phyloP scores from a whole-genome alignment of 2,113 vertebrate species.

The Felis catus region DNA sequence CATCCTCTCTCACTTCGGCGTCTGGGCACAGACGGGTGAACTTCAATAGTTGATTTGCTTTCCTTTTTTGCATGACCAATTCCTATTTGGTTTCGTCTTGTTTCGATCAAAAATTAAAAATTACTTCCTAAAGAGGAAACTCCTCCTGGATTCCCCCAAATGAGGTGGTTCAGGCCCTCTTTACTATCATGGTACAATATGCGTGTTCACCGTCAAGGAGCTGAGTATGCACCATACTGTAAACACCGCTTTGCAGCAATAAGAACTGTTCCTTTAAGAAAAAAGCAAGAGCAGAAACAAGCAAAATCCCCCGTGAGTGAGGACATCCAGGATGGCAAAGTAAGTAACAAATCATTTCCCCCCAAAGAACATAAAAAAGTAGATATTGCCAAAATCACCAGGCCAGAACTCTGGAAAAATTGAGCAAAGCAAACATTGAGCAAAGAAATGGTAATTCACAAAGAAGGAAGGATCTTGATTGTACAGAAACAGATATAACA shows the following conservation, averaged over 20 bases:
- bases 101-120: neutral
- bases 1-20: neutral
- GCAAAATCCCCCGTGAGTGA: neutral
- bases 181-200: accelerated
- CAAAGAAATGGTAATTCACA: neutral
- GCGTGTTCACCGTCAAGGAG: neutral
- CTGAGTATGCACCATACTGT: neutral
- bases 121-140: neutral
- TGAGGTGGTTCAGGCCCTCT: neutral
- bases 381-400: neutral
- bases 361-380: neutral
- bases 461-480: no score
- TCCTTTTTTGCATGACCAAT: neutral
- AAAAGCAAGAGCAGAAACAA: neutral
- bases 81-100: neutral
- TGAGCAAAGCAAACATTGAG: neutral
- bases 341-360: neutral
- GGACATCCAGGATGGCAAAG: neutral
- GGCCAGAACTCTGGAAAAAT: neutral
- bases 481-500: neutral
- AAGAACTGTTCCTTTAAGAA: neutral
- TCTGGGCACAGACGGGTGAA: neutral
- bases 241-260: neutral
- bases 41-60: neutral
- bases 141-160: neutral